Evolutionary conservation across 2,797 vertebrate genomes (phyloP), one percentile per base, ranked within the genome.

Genomic region (Buphagus erythrorhynchus): DNA sequence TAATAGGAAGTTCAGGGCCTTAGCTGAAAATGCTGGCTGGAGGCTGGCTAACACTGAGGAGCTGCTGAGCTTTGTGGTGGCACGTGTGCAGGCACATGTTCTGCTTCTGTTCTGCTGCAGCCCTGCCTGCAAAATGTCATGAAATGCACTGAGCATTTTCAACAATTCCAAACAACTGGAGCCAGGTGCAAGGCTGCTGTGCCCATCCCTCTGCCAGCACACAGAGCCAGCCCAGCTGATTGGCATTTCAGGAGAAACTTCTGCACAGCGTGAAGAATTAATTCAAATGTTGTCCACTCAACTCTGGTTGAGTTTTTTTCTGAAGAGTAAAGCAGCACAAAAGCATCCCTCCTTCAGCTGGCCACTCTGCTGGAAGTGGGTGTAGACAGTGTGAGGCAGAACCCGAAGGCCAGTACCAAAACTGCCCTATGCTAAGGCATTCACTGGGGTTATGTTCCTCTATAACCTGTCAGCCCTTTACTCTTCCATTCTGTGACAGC

Each of bases 161-260:
- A 51, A 6, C n/a, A 29, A 33, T 38, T 58, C 35, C 38, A 38
- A 3, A 12, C 24, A 21, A 4, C 49, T 36, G 40, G 45, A 65
- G 43, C 15, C 2, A 33, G 48, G 21, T 18, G 49, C 19, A 4
- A 16, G 25, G 19, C 35, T 62, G 43, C 29, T 76, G 28, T 72
- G 58, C 28, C 35, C 0, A 0, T 31, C 9, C 45, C 36, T 4
- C 51, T 29, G 8, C 28, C 0, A 3, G 42, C 18, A 36, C 18
- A 18, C 31, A 45, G 17, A 62, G 35, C 25, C 26, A 38, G 12
- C 33, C 35, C 18, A 40, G 26, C 7, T 51, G 59, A 24, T 0
- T 13, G 55, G 17, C 24, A 38, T 48, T 61, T 80, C 63, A 22
- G 42, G 31, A 68, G n/a, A 78, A 54, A 58, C 10, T 54, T 58